Percentiles rank a stretch among this genome's conserved stretches.
phyloP scores from a whole-genome alignment of 1,140 invertebrate genomes.

The Chrysomallon squamiferum region DNA sequence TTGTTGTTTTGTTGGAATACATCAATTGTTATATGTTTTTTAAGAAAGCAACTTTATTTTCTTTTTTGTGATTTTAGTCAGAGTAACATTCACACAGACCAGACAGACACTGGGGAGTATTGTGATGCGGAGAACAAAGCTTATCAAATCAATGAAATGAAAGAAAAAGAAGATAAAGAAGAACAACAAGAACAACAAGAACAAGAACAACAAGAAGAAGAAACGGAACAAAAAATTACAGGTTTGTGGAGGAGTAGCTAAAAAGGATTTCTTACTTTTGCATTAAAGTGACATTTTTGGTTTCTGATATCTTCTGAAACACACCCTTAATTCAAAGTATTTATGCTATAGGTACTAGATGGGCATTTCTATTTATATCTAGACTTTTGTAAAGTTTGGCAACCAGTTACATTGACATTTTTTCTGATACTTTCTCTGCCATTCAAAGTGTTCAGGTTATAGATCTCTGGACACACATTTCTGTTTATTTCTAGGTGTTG shows the following conservation, averaged over 20 bases:
- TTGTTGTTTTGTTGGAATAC: no score
- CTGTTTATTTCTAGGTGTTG: no score
- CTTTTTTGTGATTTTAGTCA: neutral
- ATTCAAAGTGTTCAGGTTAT: no score
- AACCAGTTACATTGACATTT: no score
- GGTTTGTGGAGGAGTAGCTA: constrained; percentile 8
- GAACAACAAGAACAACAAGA: constrained; percentile 16
- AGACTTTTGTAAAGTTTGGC: no score
- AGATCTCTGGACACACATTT: no score
- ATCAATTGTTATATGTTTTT: neutral
- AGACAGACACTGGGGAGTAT: neutral
- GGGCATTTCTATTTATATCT: no score
- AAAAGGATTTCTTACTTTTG: neutral
- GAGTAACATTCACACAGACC: neutral
- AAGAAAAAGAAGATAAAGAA: neutral
- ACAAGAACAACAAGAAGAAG: constrained; percentile 27
- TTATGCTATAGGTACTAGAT: no score
- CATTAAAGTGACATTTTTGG: neutral
- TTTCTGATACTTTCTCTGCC: no score
- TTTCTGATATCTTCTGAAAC: neutral
- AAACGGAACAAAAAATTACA: constrained; percentile 19
- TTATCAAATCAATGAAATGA: neutral
- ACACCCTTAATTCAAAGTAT: neutral
- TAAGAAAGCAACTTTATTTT: neutral
- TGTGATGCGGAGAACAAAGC: neutral